phyloP scores from a whole-genome alignment of 30 jellyfish, hydroid and myxozoan genomes.

The Mastigias papua region DNA sequence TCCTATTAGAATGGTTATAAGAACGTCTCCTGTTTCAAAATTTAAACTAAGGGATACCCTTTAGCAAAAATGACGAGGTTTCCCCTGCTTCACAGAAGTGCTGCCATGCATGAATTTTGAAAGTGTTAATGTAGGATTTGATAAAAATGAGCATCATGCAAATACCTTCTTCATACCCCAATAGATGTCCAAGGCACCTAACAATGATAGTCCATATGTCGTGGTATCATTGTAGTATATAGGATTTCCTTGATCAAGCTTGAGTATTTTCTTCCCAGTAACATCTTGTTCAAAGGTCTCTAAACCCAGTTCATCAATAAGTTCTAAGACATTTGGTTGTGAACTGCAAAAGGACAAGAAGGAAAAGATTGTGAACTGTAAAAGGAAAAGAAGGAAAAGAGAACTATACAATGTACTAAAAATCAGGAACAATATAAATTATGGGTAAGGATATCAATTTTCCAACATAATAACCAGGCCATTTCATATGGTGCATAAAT shows the following conservation, averaged over 20 bases:
- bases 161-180: slow-evolving; percentile 47
- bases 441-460: too few relatives aligned
- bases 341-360: slow-evolving; percentile 45
- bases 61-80: too few relatives aligned
- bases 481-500: too few relatives aligned
- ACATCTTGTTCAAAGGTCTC: slow-evolving; percentile 58
- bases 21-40: too few relatives aligned
- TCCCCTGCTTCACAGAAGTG: too few relatives aligned
- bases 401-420: neutral
- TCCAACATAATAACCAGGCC: too few relatives aligned
- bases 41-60: too few relatives aligned
- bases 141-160: neutral
- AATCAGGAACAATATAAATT: too few relatives aligned
- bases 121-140: too few relatives aligned
- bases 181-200: slow-evolving; percentile 72
- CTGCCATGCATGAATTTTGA: too few relatives aligned
- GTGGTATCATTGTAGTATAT: slow-evolving; percentile 44
- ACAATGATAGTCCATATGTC: slow-evolving; percentile 58
- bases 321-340: slow-evolving; percentile 52
- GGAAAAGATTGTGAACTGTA: slow-evolving; percentile 65
- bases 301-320: slow-evolving; percentile 58
- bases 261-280: slow-evolving; percentile 53
- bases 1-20: too few relatives aligned
- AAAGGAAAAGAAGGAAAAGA: neutral
- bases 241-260: slow-evolving; percentile 33